These are phyloP conservation scores for Morone chrysops DNA, from an alignment of 2,113 vertebrate species.

Conservation along the genomic window DNA sequence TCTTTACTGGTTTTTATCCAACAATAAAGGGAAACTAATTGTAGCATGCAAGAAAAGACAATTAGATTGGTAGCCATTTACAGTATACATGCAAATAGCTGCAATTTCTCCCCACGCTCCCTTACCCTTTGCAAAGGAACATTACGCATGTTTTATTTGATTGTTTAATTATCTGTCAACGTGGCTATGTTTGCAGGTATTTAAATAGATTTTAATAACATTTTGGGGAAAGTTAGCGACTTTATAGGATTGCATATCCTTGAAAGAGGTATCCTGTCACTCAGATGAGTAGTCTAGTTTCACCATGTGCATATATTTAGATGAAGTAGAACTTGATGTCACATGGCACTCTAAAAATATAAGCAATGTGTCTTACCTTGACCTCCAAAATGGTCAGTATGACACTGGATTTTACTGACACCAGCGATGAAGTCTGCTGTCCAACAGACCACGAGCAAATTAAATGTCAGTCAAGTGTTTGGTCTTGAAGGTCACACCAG, in stretches of 20 bases:
- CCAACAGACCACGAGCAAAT: background rate
- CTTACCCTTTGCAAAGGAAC: conserved; percentile 30
- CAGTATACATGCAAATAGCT: too few relatives aligned
- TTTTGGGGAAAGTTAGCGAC: background rate
- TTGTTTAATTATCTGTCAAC: background rate
- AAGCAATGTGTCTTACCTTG: too few relatives aligned
- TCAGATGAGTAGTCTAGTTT: too few relatives aligned
- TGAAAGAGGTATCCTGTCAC: too few relatives aligned
- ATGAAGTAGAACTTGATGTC: too few relatives aligned
- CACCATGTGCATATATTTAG: too few relatives aligned
- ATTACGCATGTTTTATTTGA: background rate
- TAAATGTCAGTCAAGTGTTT: background rate
- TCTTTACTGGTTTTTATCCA: too few relatives aligned
- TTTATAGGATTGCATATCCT: background rate
- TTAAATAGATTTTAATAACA: background rate
- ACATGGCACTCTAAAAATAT: background rate
- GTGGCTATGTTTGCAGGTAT: background rate
- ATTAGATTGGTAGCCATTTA: too few relatives aligned
- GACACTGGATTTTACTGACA: background rate
- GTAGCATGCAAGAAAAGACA: too few relatives aligned
- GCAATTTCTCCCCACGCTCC: background rate
- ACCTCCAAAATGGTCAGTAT: too few relatives aligned
- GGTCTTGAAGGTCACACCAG: too few relatives aligned
- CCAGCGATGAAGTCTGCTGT: background rate
- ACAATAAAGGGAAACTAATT: too few relatives aligned